Base-by-base conservation (phyloP, 2,113 vertebrate genomes). In the Pachycephala philippinensis region DNA sequence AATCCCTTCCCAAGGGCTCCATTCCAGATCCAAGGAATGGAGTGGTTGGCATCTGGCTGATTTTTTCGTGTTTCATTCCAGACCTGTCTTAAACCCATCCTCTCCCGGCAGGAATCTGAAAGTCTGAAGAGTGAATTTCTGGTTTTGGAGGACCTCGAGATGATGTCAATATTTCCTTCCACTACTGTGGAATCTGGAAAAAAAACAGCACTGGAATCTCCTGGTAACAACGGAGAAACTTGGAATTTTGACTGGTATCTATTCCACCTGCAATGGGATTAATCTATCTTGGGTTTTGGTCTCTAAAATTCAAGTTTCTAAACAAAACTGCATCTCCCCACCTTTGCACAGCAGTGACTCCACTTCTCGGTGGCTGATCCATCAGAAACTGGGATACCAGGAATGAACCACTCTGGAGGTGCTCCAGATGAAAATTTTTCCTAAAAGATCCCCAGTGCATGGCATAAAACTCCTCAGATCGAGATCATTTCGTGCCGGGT, bases 341-440 rank as follows among this genome's bases (percentile, higher is more conserved):
- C 9, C n/a, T 35, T 24, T 14, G 12, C 24, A 3, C 31, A 37
- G 59, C 21, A 18, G 9, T 8, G 17, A 44, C 47, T 64, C n/a
- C 47, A 14, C 11, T 22, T 17, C 53, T 61, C 7, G 6, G 37
- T 8, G 16, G 4, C 6, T 26, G 15, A 28, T 65, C 81, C 52
- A 39, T 28, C 10, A 42, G 71, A 31, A 71, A 20, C 16, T 52
- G 33, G 45, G 28, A 39, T 39, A 24, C 40, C 37, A 57, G 30
- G 57, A 64, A 59, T 11, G 10, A 93, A 42, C 22, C 19, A n/a
- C 24, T 27, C 64, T 33, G 30, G 15, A 49, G 42, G 7, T 30
- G 21, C 4, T 44, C 61, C 47, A 71, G 49, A 11, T 0, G 0
- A 60, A 54, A 7, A 10, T 60, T 56, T 54, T 42, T 50, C 56